Conservation (phyloP, 1,140 invertebrate genomes). For the Propsilocerus akamusi region DNA sequence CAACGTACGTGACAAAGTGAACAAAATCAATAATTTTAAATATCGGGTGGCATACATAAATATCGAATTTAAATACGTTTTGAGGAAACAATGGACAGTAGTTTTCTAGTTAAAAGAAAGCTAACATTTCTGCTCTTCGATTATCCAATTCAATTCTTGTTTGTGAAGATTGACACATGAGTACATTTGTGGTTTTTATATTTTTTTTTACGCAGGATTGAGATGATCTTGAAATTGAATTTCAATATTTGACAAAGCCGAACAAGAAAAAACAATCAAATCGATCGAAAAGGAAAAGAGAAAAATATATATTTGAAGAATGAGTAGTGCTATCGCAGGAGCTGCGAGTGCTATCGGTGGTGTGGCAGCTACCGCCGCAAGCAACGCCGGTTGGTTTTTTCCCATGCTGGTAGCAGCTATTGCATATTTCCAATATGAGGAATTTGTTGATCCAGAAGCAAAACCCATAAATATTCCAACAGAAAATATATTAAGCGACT, state of each 20-base stretch:
- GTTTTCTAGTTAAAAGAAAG: too few species aligned
- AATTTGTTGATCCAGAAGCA: constrained; percentile 54
- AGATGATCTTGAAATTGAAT: background rate
- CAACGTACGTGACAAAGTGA: too few species aligned
- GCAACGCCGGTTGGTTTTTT: constrained; percentile 45
- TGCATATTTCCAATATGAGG: constrained; percentile 65
- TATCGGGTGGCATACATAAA: too few species aligned
- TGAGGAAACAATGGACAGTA: too few species aligned
- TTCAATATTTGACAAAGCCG: background rate
- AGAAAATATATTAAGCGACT: constrained; percentile 39
- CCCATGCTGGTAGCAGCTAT: constrained; percentile 59
- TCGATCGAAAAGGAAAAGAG: background rate
- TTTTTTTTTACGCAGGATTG: background rate
- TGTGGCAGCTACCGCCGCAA: constrained; percentile 31
- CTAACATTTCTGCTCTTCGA: too few species aligned
- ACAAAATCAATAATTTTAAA: too few species aligned
- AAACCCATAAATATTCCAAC: constrained; percentile 44
- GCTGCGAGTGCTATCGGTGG: constrained; percentile 33
- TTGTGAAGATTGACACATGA: too few species aligned
- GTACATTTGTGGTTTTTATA: too few species aligned
- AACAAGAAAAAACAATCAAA: background rate
- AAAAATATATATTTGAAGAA: background rate
- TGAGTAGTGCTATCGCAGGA: constrained; percentile 34
- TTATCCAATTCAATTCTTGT: too few species aligned
- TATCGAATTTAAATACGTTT: too few species aligned